phyloP scores from a whole-genome alignment of 2,797 vertebrate species.

The Rhynchonycteris naso region DNA sequence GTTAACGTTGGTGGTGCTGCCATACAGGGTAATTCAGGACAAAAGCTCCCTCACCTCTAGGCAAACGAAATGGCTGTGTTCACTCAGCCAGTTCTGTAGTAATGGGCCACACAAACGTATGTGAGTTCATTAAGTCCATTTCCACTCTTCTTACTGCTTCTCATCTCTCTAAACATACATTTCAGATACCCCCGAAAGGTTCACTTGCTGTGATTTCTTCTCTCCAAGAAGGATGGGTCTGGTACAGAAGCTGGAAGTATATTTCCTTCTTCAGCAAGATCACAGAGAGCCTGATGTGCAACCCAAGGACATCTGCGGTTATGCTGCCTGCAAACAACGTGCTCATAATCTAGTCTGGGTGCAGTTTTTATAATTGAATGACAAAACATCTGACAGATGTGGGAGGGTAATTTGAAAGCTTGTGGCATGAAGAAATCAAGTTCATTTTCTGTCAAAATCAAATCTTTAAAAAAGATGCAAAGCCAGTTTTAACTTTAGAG shows the following conservation, averaged over 20 bases:
- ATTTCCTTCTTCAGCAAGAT: slow-evolving; percentile 71
- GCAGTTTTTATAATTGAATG: slow-evolving; percentile 72
- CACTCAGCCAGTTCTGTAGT: not conserved
- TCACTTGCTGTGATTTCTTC: slow-evolving; percentile 56
- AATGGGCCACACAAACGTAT: not conserved
- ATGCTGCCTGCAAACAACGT: slow-evolving; percentile 50
- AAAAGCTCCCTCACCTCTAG: not conserved
- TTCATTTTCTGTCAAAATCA: slow-evolving; percentile 78
- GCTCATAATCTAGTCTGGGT: slow-evolving; percentile 60
- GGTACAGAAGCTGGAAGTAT: slow-evolving; percentile 68
- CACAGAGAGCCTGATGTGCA: slow-evolving; percentile 64
- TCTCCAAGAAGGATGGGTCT: slow-evolving; percentile 65
- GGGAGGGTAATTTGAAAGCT: slow-evolving; percentile 78
- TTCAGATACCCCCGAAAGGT: slow-evolving; percentile 15
- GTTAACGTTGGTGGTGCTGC: not conserved
- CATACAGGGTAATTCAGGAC: not conserved
- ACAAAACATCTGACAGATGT: slow-evolving; percentile 62
- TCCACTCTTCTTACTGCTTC: not conserved
- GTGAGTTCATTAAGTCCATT: slow-evolving; percentile 21
- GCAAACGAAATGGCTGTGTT: not conserved
- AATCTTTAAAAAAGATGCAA: slow-evolving; percentile 53
- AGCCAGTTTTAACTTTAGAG: not conserved
- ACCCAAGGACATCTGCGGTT: slow-evolving; percentile 36
- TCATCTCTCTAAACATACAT: not conserved
- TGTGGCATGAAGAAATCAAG: slow-evolving; percentile 74